Percentiles rank a stretch among this genome's conserved stretches.
Evolutionary conservation across 2,888 invertebrate genomes (phyloP).

Genomic region (Serripes groenlandicus): DNA sequence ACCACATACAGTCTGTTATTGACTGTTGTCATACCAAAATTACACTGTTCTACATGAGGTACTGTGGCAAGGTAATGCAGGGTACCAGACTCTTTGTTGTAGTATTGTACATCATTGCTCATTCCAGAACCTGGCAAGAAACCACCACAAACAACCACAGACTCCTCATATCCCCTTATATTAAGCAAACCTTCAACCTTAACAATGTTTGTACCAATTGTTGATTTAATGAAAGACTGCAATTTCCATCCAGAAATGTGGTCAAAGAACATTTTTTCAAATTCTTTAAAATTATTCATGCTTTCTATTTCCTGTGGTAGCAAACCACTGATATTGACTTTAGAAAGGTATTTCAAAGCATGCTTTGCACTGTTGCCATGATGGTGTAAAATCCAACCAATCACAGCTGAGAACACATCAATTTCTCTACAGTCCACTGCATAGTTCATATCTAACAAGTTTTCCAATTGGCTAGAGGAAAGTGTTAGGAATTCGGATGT

Average conservation of each 20-base stretch:
- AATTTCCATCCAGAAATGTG: constrained; percentile 23
- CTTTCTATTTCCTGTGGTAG: constrained; percentile 53
- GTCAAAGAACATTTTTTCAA: constrained; percentile 55
- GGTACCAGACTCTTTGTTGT: constrained; percentile 88
- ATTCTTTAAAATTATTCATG: constrained; percentile 52
- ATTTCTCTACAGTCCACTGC: constrained; percentile 91
- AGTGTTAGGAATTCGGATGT: constrained; percentile 89
- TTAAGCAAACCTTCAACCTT: constrained; percentile 64
- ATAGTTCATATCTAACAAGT: constrained; percentile 89
- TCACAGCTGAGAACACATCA: constrained; percentile 89
- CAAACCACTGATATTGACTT: constrained; percentile 87
- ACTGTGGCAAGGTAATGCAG: constrained; percentile 91
- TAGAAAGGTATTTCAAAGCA: constrained; percentile 87
- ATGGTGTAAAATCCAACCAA: constrained; percentile 89
- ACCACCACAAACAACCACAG: constrained; percentile 91
- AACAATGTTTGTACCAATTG: background rate
- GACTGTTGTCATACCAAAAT: constrained; percentile 91
- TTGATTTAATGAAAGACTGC: constrained; percentile 14
- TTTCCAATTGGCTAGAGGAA: constrained; percentile 89
- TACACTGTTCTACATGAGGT: constrained; percentile 92
- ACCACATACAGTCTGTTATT: constrained; percentile 91
- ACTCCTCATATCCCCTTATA: constrained; percentile 90
- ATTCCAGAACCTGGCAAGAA: constrained; percentile 88
- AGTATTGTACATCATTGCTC: constrained; percentile 91
- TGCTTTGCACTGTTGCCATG: constrained; percentile 85